These are phyloP conservation scores for Helicoverpa assulta DNA, from an alignment of 2,888 invertebrate species.

Conservation along the genomic window DNA sequence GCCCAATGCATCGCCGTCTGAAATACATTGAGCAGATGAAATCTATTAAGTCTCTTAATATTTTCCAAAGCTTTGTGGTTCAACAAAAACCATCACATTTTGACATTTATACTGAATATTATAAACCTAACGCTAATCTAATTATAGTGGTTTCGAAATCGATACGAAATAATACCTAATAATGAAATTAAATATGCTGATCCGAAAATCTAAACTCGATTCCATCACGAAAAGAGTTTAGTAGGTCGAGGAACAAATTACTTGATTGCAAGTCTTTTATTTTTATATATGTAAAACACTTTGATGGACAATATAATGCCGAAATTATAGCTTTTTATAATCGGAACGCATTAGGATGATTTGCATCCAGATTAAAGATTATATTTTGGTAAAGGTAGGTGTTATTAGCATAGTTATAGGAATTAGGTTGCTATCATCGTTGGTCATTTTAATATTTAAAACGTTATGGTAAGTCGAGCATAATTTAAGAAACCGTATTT, in stretches of 20 bases:
- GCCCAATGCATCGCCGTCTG: constrained; percentile 99
- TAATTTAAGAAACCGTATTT: constrained; percentile 79
- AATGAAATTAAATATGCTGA: constrained; percentile 74
- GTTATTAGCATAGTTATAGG: constrained; percentile 90
- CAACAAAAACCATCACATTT: background rate
- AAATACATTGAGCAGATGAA: constrained; percentile 70
- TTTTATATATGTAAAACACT: constrained; percentile 89
- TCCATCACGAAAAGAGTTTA: constrained; percentile 85
- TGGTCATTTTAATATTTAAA: constrained; percentile 87
- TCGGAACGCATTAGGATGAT: constrained; percentile 89
- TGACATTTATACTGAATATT: constrained; percentile 20
- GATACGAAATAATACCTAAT: constrained; percentile 71
- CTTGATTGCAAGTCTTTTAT: constrained; percentile 88
- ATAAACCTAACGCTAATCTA: constrained; percentile 47
- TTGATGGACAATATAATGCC: constrained; percentile 90
- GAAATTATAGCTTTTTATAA: constrained; percentile 89
- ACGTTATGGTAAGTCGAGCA: constrained; percentile 79
- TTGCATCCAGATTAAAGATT: constrained; percentile 90
- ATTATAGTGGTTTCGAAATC: constrained; percentile 69
- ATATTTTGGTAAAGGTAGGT: constrained; percentile 88
- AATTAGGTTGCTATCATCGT: constrained; percentile 85
- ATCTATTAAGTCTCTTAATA: background rate
- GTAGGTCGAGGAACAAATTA: constrained; percentile 88
- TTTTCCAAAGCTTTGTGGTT: background rate
- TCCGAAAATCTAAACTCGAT: constrained; percentile 80